A percentile compares a stretch with the other conserved stretches of the same genome.
phyloP scores from a whole-genome alignment of 2,888 invertebrate genomes.

The Dendrolimus pini region DNA sequence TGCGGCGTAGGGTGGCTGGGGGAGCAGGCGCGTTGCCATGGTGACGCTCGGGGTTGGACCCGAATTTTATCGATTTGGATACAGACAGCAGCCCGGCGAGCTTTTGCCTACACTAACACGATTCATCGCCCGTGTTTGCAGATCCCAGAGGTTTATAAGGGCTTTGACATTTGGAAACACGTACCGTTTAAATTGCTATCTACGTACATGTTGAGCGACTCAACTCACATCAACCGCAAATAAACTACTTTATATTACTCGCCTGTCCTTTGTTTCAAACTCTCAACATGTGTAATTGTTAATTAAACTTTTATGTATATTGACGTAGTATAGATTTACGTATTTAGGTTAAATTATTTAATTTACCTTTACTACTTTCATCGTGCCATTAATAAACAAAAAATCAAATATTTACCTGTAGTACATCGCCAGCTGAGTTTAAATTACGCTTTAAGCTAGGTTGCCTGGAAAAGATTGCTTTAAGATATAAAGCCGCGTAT shows the following conservation, averaged over 20 bases:
- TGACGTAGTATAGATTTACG: too few relatives aligned
- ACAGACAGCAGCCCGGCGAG: constrained; percentile 69
- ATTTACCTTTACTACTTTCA: too few relatives aligned
- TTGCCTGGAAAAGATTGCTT: too few relatives aligned
- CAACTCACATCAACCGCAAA: constrained; percentile 28
- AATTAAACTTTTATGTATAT: too few relatives aligned
- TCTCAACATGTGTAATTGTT: too few relatives aligned
- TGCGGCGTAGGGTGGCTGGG: constrained; percentile 36
- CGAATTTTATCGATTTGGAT: constrained; percentile 75
- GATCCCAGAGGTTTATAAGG: constrained; percentile 66
- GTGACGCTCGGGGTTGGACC: constrained; percentile 69
- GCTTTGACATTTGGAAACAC: constrained; percentile 63
- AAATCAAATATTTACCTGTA: too few relatives aligned
- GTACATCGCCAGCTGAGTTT: too few relatives aligned
- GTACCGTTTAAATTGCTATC: constrained; percentile 45
- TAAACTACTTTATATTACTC: constrained; percentile 6
- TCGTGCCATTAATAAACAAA: too few relatives aligned
- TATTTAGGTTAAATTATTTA: too few relatives aligned
- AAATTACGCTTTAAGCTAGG: too few relatives aligned
- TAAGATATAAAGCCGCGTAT: too few relatives aligned
- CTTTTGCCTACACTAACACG: constrained; percentile 67
- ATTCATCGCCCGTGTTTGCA: constrained; percentile 70
- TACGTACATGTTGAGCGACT: constrained; percentile 20
- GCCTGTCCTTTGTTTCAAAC: too few relatives aligned
- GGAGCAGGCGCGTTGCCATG: constrained; percentile 53